Base-by-base conservation (phyloP, 2,888 invertebrate genomes). In the Drosophila meridiana region DNA sequence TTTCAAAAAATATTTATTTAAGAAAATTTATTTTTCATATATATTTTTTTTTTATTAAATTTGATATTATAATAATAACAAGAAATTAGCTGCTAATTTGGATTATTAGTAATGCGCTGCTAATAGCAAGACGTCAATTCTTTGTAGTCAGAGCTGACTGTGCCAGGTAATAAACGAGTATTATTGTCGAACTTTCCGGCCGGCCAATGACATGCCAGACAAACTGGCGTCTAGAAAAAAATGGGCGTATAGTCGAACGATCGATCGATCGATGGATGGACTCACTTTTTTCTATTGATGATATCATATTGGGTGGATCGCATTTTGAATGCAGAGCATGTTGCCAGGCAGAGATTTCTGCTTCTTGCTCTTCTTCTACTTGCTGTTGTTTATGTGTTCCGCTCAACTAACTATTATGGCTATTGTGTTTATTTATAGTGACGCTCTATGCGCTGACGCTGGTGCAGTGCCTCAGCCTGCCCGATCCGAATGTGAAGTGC, bases 401-500 rank as follows among this genome's bases (percentile, higher is more conserved):
- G 83, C 59, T 72, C 81, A 48, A 76, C 55, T 74, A 77, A 69
- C 53, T 53, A 52, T 62, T 42, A 40, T 68, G 58, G 32, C 30
- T 43, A 45, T 68, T 43, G 28, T 55, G n/a, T 71, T 58, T 82
- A 70, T 79, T 80, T 83, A 62, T 68, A 92, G 92, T 92, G 73
- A 89, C 90, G 56, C 69, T 92, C 30, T 87, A 87, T 45, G 87
- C 90, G 53, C 66, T 92, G 65, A 86, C 91, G 13, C 57, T 92
- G 82, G 90, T 91, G 69, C 89, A 90, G 74, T 86, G 92, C 71
- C 82, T 90, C 76, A 89, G 92, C 66, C 82, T 92, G 64, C 89
- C 92, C 56, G 92, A 93, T 58, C 79, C 91, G 72, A 92, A 92
- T 70, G 83, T 90, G 61, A 92, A 92, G 80, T 93, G 93, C 66